Base-by-base conservation (phyloP, 2,888 invertebrate species). In the Entomobrya multifasciata region DNA sequence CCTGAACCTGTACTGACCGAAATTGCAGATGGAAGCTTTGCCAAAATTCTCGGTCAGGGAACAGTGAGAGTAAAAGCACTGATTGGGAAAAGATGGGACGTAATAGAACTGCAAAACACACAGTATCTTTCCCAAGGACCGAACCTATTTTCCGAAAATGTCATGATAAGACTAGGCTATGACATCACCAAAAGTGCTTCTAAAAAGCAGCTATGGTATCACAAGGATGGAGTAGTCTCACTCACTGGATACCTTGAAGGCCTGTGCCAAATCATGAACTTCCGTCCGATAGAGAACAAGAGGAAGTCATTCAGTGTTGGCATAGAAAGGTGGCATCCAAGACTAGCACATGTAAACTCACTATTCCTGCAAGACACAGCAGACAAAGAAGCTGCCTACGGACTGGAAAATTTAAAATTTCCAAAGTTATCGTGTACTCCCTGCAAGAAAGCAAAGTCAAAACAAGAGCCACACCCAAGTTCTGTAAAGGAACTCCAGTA, bases 61-160 rank as follows among this genome's bases (percentile, higher is more conserved):
- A 81, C 36, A 30, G 87, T 88, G 6, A 65, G 22, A 78, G 74
- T 88, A 0, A 65, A 87, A 25, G 89, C 88, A 8, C 82, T 86
- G 0, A 84, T 89, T 13, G 20, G 52, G 0, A 60, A 15, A 0
- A 60, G 84, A 22, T 88, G 87, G 88, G 47, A 44, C 17, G 57
- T 70, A 22, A 84, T 88, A 3, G 41, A 77, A 15, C 30, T 89
- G 0, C 60, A 65, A 0, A 78, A 84, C 72, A 88, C 86, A 1
- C 80, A 89, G 15, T 81, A 88, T 47, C 62, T 87, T 3, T 84
- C 80, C 0, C 84, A 84, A 30, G 86, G 86, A 41, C 78, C 76
- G 1, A 88, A 87, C 17, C 74, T 89, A 0, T 76, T 89, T 47
- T 89, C 89, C 6, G 89, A 87, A 62, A 88, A 89, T 25, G 77